Conservation (phyloP, 2,888 invertebrate genomes). For the Eristalis intricaria region DNA sequence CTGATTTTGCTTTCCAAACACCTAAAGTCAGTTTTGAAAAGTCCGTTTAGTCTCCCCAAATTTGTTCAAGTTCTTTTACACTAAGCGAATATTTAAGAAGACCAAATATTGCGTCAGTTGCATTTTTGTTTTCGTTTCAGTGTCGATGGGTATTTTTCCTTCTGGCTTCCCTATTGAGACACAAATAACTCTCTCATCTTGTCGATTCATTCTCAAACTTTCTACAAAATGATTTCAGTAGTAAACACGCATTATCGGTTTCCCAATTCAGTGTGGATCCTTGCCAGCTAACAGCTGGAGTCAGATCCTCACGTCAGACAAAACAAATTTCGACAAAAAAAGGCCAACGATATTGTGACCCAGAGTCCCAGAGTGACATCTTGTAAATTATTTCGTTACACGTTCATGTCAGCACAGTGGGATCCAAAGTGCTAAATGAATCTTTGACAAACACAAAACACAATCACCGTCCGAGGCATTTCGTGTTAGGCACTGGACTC, state of each 20-base stretch:
- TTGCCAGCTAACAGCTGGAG: slow-evolving; percentile 60
- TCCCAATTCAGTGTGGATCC: slow-evolving; percentile 31
- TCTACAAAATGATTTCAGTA: slow-evolving; percentile 65
- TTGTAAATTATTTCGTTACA: slow-evolving; percentile 56
- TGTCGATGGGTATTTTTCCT: background rate
- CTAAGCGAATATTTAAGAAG: too few relatives aligned
- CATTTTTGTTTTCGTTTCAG: background rate
- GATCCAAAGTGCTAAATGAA: slow-evolving; percentile 64
- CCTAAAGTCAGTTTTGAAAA: too few relatives aligned
- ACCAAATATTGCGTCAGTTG: too few relatives aligned
- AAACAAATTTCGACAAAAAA: slow-evolving; percentile 53
- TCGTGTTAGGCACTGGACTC: slow-evolving; percentile 38
- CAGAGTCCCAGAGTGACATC: slow-evolving; percentile 48
- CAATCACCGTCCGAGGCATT: slow-evolving; percentile 47
- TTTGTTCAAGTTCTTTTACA: too few relatives aligned
- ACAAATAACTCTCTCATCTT: background rate
- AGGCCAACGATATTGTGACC: slow-evolving; percentile 13
- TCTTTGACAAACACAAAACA: slow-evolving; percentile 47
- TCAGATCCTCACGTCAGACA: slow-evolving; percentile 31
- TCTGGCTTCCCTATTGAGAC: background rate
- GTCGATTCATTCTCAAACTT: slow-evolving; percentile 28
- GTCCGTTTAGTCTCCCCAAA: too few relatives aligned
- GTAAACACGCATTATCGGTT: slow-evolving; percentile 71
- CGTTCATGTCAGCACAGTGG: slow-evolving; percentile 53
- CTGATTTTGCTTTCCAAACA: too few relatives aligned